Evolutionary conservation across 1,140 invertebrate genomes (phyloP), one percentile per base, ranked within the genome.

Genomic region (Aplysia californica): DNA sequence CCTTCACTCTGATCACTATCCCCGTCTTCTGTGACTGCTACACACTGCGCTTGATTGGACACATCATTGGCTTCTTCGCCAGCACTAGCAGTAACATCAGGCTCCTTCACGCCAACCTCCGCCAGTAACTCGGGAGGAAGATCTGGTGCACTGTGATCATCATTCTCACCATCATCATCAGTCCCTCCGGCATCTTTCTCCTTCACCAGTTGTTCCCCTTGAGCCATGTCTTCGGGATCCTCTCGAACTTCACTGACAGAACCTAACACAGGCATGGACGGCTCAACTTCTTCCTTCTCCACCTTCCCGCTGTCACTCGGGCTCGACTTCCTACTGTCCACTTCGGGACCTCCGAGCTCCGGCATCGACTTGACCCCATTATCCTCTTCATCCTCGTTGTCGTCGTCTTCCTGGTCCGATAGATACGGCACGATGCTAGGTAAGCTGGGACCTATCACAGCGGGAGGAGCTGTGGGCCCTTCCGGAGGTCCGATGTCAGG

Each of bases 401-500:
- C 50, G 20, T 41, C 35, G n/a, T 71, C 68, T 5, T 73, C 58
- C 35, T 73, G 20, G 26, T 73, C 70, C n/a, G 70, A 73, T 26
- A 61, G 15, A n/a, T 73, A 73, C 3, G 70, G 70, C 5, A 73
- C 70, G 29, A 73, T 73, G 20, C 58, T 73, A 18, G n/a, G 33
- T 2, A 64, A 29, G 31, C 36, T 31, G 23, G 2, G 26, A 1
- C 69, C 69, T 26, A 38, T 18, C 1, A 29, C 5, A 29, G 50
- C 66, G 4, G 18, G 3, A n/a, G 65, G 26, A 6, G 39, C 39
- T 44, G 36, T 38, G 6, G 31, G 23, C 33, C 35, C 20, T 26
- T 21, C 21, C 3, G 5, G 3, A 33, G 33, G 23, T 31, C 31
- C 2, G 3, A 20, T 44, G 3, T 68, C 66, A 23, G 20, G 10